phyloP scores from a whole-genome alignment of 2,113 vertebrate species.

The Symphodus melops region DNA sequence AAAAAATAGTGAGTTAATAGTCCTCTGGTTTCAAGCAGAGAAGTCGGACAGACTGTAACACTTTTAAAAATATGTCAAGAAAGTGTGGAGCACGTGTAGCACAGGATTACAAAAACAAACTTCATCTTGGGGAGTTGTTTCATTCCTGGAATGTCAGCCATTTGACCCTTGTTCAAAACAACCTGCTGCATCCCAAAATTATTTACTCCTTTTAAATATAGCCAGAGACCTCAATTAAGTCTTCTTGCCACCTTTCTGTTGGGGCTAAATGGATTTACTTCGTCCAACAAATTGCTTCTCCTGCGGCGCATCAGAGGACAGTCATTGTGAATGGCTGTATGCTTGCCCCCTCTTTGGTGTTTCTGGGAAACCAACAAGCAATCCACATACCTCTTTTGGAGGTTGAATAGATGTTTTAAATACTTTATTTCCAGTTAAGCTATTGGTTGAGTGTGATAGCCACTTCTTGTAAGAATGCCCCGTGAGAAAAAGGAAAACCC shows the following conservation, averaged over 20 bases:
- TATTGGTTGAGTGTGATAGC: conserved; percentile 5
- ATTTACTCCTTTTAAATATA: conserved; percentile 78
- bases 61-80: conserved; percentile 43
- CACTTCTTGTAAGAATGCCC: background rate
- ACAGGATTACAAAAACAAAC: conserved; percentile 42
- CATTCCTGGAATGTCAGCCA: conserved; percentile 46
- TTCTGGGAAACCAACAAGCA: conserved; percentile 46
- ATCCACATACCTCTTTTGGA: conserved; percentile 25
- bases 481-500: conserved; percentile 26
- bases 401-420: conserved; percentile 27
- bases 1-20: conserved; percentile 34
- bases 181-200: conserved; percentile 59
- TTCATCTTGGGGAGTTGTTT: conserved; percentile 46
- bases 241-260: conserved; percentile 69
- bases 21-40: conserved; percentile 38
- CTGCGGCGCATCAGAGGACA: conserved; percentile 39
- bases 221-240: conserved; percentile 76
- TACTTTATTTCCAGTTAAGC: conserved; percentile 4
- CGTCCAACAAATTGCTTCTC: conserved; percentile 74
- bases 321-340: conserved; percentile 42
- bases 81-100: conserved; percentile 11
- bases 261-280: conserved; percentile 75
- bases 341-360: conserved; percentile 24
- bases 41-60: conserved; percentile 12
- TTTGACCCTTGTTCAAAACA: conserved; percentile 67